Base-by-base conservation (phyloP, 2,797 vertebrate genomes). In the Enteromius trimaculatus region DNA sequence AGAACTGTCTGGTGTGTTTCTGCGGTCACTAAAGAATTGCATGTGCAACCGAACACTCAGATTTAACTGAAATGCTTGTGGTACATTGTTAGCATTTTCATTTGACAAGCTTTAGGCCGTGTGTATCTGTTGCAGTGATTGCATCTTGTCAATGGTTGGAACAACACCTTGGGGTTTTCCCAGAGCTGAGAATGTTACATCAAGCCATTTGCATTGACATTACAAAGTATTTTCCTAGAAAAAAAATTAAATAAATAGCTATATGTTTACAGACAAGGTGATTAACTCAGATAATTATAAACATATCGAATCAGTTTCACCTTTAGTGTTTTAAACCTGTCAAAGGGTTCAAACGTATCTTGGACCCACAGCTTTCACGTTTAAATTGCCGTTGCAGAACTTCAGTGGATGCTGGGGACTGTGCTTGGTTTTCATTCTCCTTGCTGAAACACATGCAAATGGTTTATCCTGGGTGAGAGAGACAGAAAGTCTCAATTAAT, bases 131-230 rank as follows among this genome's bases (percentile, higher is more conserved):
- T 70, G 34, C n/a, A 37, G 31, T n/a, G 53, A 62, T 62, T 70
- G 53, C 53, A 70, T 64, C 75, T 64, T 66, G 17, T 65, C 58
- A 78, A 29, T 65, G 58, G 34, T 14, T 62, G 37, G 10, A 64
- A 42, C 6, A 10, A 47, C 39, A 77, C 75, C 58, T 44, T 11
- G 44, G 75, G 75, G 23, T 29, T 64, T 77, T 64, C 39, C 37
- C 37, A 66, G 26, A 31, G 26, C 26, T 6, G 17, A 65, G 11
- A 78, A 31, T 14, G 3, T 23, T 34, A 42, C 16, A 26, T 23
- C n/a, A 55, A 13, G 1, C 21, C 3, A 58, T 80, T 70, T 80
- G 65, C 78, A 42, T 70, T 21, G 26, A 80, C 34, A 80, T 62
- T 37, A 62, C 53, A 62, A 2, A 34, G 17, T n/a, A 81, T 72